Percentiles rank a stretch among this genome's conserved stretches.
phyloP scores from a whole-genome alignment of 2,888 invertebrate species.

The Monoplex corrugatus region DNA sequence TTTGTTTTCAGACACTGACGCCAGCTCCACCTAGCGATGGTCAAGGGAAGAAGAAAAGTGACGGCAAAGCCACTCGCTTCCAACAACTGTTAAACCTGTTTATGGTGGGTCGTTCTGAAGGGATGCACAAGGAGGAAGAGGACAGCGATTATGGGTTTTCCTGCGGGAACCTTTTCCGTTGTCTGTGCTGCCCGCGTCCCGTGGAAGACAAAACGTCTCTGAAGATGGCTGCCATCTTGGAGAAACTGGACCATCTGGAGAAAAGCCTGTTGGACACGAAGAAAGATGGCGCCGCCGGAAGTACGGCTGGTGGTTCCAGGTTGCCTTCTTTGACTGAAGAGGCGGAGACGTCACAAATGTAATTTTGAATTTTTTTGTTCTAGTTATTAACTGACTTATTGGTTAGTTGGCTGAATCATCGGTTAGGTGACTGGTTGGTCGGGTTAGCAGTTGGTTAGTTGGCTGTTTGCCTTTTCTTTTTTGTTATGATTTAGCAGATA shows the following conservation, averaged over 20 bases:
- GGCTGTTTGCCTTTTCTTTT: too few species aligned
- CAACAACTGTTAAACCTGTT: constrained; percentile 65
- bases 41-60: neutral
- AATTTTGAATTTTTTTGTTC: too few species aligned
- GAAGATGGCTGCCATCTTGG: constrained; percentile 66
- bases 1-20: neutral
- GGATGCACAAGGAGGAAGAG: constrained; percentile 50
- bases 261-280: constrained; percentile 45
- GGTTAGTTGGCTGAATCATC: neutral
- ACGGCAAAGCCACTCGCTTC: constrained; percentile 47
- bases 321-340: constrained; percentile 42
- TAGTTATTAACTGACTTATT: too few species aligned
- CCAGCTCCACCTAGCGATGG: neutral
- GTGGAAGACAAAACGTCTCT: constrained; percentile 51
- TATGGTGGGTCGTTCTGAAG: constrained; percentile 51
- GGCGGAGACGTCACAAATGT: neutral
- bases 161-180: constrained; percentile 73
- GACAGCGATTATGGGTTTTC: constrained; percentile 72
- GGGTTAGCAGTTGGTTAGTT: too few species aligned
- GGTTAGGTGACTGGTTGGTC: too few species aligned
- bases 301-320: constrained; percentile 26
- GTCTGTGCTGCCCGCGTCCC: constrained; percentile 70
- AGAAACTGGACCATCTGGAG: constrained; percentile 63
- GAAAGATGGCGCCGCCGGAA: constrained; percentile 36
- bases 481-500: too few species aligned